These are phyloP conservation scores for Neotoma lepida DNA, from an alignment of 2,113 vertebrate genomes.

Conservation along the genomic window DNA sequence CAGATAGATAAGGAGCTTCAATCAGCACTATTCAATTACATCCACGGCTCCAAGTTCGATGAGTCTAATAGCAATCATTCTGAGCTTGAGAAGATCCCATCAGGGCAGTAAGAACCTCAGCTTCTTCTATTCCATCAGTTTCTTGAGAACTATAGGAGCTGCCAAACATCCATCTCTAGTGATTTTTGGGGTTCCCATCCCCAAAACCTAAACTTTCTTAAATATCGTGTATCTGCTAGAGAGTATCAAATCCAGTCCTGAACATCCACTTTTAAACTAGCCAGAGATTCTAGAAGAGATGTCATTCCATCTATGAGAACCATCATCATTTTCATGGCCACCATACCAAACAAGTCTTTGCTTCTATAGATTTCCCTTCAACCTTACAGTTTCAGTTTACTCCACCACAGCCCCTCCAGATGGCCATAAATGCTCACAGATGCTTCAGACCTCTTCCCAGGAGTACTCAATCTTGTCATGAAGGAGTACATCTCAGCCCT, in stretches of 20 bases:
- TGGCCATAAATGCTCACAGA: background rate
- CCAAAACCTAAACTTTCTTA: background rate
- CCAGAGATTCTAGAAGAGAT: background rate
- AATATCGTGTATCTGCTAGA: background rate
- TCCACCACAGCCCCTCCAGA: background rate
- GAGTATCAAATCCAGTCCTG: background rate
- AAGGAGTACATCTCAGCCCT: no score
- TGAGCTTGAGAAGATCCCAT: background rate
- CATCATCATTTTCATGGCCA: background rate
- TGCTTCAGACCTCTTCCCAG: background rate
- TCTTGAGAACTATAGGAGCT: background rate
- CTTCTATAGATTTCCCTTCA: background rate
- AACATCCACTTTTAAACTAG: background rate
- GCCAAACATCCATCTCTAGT: background rate
- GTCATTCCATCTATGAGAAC: background rate
- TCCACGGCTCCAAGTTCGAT: background rate
- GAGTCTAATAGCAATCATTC: background rate
- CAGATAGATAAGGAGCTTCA: background rate
- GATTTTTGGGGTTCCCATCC: background rate
- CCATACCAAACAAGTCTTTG: background rate
- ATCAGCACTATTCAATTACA: background rate
- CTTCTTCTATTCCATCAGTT: background rate
- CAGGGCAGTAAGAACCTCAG: background rate
- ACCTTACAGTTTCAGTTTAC: no score
- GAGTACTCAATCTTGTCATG: background rate